These are phyloP conservation scores for Heliconius hewitsoni DNA, from an alignment of 1,140 invertebrate species.

Conservation along the genomic window DNA sequence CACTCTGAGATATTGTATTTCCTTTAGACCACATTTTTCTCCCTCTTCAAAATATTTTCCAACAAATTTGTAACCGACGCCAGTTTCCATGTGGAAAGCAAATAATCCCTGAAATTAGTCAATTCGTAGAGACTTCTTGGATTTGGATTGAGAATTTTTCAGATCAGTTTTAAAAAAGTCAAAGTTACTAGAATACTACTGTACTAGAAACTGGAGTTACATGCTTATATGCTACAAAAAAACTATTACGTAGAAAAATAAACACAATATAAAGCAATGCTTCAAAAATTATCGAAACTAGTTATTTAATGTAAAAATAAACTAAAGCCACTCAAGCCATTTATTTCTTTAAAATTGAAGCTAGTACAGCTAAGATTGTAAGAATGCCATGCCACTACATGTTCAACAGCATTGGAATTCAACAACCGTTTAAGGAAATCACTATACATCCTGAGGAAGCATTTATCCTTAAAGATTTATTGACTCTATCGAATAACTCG, in stretches of 20 bases:
- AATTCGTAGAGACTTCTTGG: too few species aligned
- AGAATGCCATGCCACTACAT: neutral
- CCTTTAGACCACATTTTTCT: constrained; percentile 85
- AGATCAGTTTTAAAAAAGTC: too few species aligned
- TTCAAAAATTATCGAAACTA: too few species aligned
- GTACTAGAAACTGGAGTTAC: too few species aligned
- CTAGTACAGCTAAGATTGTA: neutral
- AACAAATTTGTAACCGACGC: constrained; percentile 84
- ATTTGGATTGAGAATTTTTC: too few species aligned
- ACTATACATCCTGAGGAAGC: neutral
- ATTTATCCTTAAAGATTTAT: constrained; percentile 1
- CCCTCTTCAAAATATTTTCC: constrained; percentile 84
- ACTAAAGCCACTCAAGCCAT: too few species aligned
- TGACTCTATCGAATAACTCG: neutral
- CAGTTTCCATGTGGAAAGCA: constrained; percentile 85
- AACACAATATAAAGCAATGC: too few species aligned
- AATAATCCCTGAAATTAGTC: constrained; percentile 75
- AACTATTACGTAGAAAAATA: too few species aligned
- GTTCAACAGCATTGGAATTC: constrained; percentile 7
- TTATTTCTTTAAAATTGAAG: too few species aligned
- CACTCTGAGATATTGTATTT: constrained; percentile 84
- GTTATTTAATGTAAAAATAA: too few species aligned
- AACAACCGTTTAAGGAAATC: constrained; percentile 13
- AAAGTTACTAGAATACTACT: too few species aligned
- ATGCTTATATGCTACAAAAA: too few species aligned